Base-by-base conservation (phyloP, 1,140 invertebrate species). In the Diorhabda sublineata region DNA sequence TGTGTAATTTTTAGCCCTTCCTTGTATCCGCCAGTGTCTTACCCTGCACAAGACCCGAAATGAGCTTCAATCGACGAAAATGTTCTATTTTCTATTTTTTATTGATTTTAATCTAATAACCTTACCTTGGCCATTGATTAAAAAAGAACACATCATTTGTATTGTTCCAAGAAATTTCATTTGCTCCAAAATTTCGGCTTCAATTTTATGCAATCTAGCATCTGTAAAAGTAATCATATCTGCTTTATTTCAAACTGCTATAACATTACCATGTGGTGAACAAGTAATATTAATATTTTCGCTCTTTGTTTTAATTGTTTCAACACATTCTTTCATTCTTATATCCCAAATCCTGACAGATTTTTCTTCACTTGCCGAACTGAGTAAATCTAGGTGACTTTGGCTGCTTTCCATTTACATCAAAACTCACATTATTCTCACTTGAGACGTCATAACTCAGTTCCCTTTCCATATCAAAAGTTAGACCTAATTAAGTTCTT, bases 231-330 rank as follows among this genome's bases (percentile, higher is more conserved):
- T 96, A 2, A 99, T 93, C 0, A 98, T 83, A 83, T 99, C 97
- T 80, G 98, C 97, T 84, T 98, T 98, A 81, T 98, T 98, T 1
- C 97, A 97, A 2, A 98, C 96, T 4, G 97, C 97, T 75, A 99
- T 98, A 0, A 94, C 96, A 67, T 92, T 91, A 4, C 97, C 97
- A 84, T 98, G 94, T 0, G 96, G 96, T 0, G 96, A 96, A 97
- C 97, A 99, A 2, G 95, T 94, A 69, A 99, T 97, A 78, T 98
- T 98, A 43, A 99, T 98, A 82, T 98, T 98, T 84, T 99, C 97
- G 1, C 96, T 95, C 86, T 97, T 96, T 2, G 96, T 98, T 66
- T 88, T 88, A 57, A 98, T 93, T 47, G 90, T 93, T 1, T 95
- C 91, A 11, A 91, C 89, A 80, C 90, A 93, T 82, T 96, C 97